Base-by-base conservation (phyloP, 2,113 vertebrate species). In the Petromus typicus region DNA sequence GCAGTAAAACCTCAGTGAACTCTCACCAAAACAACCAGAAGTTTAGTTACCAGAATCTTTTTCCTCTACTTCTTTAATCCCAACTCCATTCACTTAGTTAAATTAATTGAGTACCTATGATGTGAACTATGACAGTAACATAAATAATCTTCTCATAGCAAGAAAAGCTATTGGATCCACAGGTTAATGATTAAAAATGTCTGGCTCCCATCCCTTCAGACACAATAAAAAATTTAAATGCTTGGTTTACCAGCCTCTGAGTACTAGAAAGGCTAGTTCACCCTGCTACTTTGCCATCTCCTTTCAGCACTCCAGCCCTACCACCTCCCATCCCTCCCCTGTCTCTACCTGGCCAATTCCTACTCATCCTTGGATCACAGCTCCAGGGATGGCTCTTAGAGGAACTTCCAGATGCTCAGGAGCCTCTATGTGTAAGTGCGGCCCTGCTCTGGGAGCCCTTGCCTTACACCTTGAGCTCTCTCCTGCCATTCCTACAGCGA, bases 361-460 rank as follows among this genome's bases (percentile, higher is more conserved):
- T n/a, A 43, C 4, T 59, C 20, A 63, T 56, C 57, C 59, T 80
- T 69, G 57, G 37, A 80, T 59, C 32, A 75, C 71, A 81, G 30
- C 20, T 57, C 57, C 56, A 54, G 37, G 23, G 32, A 30, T 4
- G 2, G 48, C 48, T 86, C 76, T 73, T 1, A 0, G 11, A 34
- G 67, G 86, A 54, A 0, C 54, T 85, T 40, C 7, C 22, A 22
- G 7, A 69, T 11, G 1, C 71, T 54, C 69, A 61, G 0, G 0
- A 0, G 23, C 22, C 30, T 79, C 18, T 79, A 2, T 14, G 3
- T 3, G 2, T 27, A 34, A 40, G 10, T 1, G 4, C 4, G 3
- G 17, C n/a, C 57, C 67, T 43, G 27, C 17, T 79, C 80, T n/a
- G 2, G 0, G 17, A 56, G 12, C 20, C 45, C 48, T 37, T 17